phyloP scores from a whole-genome alignment of 2,797 vertebrate species.

The Enteromius unitaeniatus region DNA sequence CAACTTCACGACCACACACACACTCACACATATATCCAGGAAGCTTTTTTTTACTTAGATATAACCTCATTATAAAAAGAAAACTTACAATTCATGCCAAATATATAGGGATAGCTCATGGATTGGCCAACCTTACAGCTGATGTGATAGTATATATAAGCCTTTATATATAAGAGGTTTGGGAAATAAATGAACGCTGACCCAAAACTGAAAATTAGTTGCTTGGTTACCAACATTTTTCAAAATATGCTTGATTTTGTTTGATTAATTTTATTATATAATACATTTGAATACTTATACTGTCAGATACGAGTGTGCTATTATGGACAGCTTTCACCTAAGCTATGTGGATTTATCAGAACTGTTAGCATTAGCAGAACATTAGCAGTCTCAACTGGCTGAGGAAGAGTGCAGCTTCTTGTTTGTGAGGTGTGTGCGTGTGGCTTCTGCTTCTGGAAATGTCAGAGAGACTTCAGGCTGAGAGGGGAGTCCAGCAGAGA shows the following conservation, averaged over 20 bases:
- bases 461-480: slow-evolving; percentile 74
- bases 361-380: neutral
- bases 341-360: too few species aligned
- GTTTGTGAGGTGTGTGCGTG: slow-evolving; percentile 23
- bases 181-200: neutral
- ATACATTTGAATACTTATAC: too few species aligned
- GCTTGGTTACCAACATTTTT: neutral
- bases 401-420: neutral
- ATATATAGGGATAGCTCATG: neutral
- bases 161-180: neutral
- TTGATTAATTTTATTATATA: too few species aligned
- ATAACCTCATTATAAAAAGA: neutral
- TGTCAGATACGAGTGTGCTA: neutral
- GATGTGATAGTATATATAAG: too few species aligned
- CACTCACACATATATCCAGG: neutral
- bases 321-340: neutral
- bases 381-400: neutral
- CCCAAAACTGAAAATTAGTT: neutral
- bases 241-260: neutral
- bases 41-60: neutral
- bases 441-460: slow-evolving; percentile 77
- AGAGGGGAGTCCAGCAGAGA: slow-evolving; percentile 73
- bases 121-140: too few species aligned
- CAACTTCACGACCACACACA: neutral
- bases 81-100: neutral